Evolutionary conservation across 2,113 vertebrate genomes (phyloP).

Genomic region (Eubucco bourcierii): DNA sequence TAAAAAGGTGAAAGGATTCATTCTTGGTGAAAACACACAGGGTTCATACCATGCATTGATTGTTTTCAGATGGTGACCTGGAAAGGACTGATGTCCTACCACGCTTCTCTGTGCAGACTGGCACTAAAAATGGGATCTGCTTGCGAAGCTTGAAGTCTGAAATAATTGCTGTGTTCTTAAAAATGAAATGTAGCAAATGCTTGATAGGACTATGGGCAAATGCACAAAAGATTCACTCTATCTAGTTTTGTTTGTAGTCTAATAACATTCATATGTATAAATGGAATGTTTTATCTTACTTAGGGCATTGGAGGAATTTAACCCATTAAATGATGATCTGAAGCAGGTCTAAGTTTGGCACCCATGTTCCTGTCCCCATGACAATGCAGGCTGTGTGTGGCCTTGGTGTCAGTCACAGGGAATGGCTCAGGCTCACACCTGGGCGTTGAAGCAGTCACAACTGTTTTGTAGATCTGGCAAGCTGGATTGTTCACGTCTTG

Average conservation of each 20-base stretch:
- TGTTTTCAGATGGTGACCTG: not conserved
- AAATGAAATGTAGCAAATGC: not conserved
- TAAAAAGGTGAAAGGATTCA: not conserved
- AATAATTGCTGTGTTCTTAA: not conserved
- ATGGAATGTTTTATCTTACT: not conserved
- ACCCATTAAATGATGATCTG: not conserved
- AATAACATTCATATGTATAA: not conserved
- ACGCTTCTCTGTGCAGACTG: fast-evolving
- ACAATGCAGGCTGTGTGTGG: fast-evolving
- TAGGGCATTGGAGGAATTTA: not conserved
- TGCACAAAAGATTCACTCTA: fast-evolving
- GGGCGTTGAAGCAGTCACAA: not conserved
- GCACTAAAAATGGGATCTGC: not conserved
- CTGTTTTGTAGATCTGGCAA: not conserved
- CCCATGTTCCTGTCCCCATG: not conserved
- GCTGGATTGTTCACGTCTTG: not conserved
- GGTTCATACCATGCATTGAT: not conserved
- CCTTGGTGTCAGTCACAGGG: not conserved
- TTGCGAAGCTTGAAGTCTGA: not conserved
- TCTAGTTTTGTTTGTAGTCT: not conserved
- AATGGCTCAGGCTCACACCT: not conserved
- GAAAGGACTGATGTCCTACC: not conserved
- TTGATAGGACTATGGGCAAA: not conserved
- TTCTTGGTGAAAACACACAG: not conserved
- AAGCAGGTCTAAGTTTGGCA: not conserved